Evolutionary conservation across 2,797 vertebrate species (phyloP).

Genomic region (Okamejei kenojei): DNA sequence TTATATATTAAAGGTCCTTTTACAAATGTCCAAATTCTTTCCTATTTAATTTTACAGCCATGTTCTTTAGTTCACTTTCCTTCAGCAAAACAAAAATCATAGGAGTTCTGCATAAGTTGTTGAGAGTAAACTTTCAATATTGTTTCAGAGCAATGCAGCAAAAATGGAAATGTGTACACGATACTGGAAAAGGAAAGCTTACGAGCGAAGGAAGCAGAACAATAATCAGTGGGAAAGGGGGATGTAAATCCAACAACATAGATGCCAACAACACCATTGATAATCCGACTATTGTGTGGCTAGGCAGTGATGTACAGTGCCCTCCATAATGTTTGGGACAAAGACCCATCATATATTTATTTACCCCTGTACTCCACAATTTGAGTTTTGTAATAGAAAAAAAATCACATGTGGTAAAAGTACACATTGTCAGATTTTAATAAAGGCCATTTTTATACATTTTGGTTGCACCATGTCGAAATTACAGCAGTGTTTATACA

Average conservation of each 20-base stretch:
- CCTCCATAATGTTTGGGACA: too few relatives aligned
- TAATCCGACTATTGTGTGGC: too few relatives aligned
- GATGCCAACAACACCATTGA: neutral
- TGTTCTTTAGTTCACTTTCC: neutral
- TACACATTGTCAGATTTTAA: too few relatives aligned
- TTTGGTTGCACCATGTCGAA: too few relatives aligned
- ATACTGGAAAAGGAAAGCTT: neutral
- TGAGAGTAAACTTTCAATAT: neutral
- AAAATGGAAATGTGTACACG: neutral
- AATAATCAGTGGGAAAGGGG: neutral
- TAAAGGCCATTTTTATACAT: too few relatives aligned
- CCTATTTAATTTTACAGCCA: neutral
- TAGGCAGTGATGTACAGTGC: neutral
- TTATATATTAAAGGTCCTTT: neutral
- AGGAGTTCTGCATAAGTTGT: neutral
- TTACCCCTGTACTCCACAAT: too few relatives aligned
- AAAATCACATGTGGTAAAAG: too few relatives aligned
- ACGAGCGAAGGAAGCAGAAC: neutral
- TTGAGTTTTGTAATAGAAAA: too few relatives aligned
- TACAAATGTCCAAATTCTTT: neutral
- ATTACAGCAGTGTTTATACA: too few relatives aligned
- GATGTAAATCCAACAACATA: neutral
- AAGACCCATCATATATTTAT: too few relatives aligned
- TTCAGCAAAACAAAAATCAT: neutral
- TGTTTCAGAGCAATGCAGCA: neutral